A percentile compares a stretch with the other conserved stretches of the same genome.
phyloP scores from a whole-genome alignment of 2,797 vertebrate genomes.

The Todus mexicanus region DNA sequence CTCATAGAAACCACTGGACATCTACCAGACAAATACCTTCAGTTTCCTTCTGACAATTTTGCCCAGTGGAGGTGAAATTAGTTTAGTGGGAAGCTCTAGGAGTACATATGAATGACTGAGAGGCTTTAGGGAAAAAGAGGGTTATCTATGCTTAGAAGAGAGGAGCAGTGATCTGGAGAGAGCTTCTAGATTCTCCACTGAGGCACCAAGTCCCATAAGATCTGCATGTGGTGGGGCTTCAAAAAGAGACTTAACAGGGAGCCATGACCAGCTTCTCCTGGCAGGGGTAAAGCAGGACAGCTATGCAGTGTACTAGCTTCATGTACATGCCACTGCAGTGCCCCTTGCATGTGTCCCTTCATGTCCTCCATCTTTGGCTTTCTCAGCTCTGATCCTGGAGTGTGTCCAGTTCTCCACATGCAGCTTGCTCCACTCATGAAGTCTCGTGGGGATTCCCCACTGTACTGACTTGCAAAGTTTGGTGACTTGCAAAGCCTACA shows the following conservation, averaged over 20 bases:
- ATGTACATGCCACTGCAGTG: accelerated
- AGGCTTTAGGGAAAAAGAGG: neutral
- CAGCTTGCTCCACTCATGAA: neutral
- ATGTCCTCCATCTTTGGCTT: neutral
- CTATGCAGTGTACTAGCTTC: neutral
- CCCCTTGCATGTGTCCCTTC: neutral
- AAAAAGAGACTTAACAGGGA: neutral
- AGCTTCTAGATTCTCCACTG: neutral
- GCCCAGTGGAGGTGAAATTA: neutral
- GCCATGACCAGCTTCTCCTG: neutral
- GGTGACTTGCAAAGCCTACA: neutral
- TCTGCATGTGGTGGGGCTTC: neutral
- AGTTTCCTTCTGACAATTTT: neutral
- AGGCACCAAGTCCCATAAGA: neutral
- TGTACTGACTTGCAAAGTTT: neutral
- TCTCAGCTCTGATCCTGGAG: neutral
- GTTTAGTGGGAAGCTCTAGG: neutral
- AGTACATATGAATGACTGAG: neutral
- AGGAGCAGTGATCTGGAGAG: neutral
- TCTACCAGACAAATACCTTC: neutral
- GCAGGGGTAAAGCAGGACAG: neutral
- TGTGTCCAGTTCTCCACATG: neutral
- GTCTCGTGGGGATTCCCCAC: neutral
- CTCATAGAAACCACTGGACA: neutral
- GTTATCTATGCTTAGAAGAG: neutral